A percentile compares a stretch with the other conserved stretches of the same genome.
phyloP scores from a whole-genome alignment of 2,888 invertebrate genomes.

The Volucella inanis region DNA sequence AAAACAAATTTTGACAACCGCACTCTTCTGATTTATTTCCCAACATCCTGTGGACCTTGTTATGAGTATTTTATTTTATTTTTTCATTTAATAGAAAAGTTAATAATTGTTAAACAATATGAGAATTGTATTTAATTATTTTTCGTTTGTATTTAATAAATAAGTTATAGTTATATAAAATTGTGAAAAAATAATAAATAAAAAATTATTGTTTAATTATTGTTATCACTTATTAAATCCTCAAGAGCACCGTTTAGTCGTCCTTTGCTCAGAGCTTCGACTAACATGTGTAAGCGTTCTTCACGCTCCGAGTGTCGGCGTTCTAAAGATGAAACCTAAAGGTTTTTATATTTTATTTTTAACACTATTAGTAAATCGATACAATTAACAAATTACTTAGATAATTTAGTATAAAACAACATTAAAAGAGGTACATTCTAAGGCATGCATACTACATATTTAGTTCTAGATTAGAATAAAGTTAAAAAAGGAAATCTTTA shows the following conservation, averaged over 20 bases:
- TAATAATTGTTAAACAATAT: conserved; percentile 38
- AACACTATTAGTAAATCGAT: conserved; percentile 5
- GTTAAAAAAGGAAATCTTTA: background rate
- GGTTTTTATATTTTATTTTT: conserved; percentile 47
- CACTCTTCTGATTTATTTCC: conserved; percentile 15
- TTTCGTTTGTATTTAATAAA: conserved; percentile 30
- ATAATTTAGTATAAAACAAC: conserved; percentile 1
- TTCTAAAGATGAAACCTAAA: conserved; percentile 82
- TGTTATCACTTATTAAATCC: conserved; percentile 81
- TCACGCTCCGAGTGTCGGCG: conserved; percentile 83
- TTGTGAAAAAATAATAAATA: conserved; percentile 31
- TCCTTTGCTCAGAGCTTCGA: conserved; percentile 83
- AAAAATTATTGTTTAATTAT: conserved; percentile 79
- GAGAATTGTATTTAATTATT: conserved; percentile 15
- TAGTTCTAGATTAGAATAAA: background rate
- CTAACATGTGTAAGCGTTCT: conserved; percentile 82
- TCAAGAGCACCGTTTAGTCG: conserved; percentile 82
- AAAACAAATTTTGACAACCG: conserved; percentile 52
- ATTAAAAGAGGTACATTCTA: conserved; percentile 25
- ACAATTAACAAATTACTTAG: background rate
- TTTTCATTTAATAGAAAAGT: conserved; percentile 63
- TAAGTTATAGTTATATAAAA: conserved; percentile 62
- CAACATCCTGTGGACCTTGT: conserved; percentile 35
- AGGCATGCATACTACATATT: conserved; percentile 43
- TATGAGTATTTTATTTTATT: conserved; percentile 26